A percentile compares a stretch with the other conserved stretches of the same genome.
Conservation (phyloP, 1,140 invertebrate genomes). For the Drosophila ficusphila region DNA sequence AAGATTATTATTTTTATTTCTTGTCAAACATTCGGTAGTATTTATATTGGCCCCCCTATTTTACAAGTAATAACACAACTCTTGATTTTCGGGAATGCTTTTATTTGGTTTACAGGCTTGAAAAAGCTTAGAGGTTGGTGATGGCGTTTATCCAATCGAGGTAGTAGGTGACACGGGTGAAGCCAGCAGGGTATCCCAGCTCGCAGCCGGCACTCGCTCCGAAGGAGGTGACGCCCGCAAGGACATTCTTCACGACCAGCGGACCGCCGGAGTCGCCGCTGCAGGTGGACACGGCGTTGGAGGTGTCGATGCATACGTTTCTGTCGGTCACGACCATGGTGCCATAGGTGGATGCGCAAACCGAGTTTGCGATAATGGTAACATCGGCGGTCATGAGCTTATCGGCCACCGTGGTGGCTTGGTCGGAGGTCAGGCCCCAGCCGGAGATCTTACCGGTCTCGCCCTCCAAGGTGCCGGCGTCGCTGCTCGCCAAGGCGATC, state of each 20-base stretch:
- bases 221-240: slow-evolving; percentile 85
- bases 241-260: slow-evolving; percentile 17
- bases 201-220: slow-evolving; percentile 85
- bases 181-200: slow-evolving; percentile 85
- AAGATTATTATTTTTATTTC: too few relatives aligned
- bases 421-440: slow-evolving; percentile 53
- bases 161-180: slow-evolving; percentile 85
- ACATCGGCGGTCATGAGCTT: slow-evolving; percentile 30
- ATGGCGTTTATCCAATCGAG: slow-evolving; percentile 85
- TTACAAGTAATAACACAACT: not conserved
- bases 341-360: not conserved
- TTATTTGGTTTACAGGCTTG: not conserved
- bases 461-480: slow-evolving; percentile 43
- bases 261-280: slow-evolving; percentile 58
- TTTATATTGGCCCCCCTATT: too few relatives aligned
- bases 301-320: slow-evolving; percentile 32
- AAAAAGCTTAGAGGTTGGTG: not conserved
- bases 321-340: not conserved
- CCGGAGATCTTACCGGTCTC: slow-evolving; percentile 47
- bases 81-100: not conserved
- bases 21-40: too few relatives aligned
- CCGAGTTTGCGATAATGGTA: slow-evolving; percentile 16
- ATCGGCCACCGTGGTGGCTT: slow-evolving; percentile 19
- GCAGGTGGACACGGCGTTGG: slow-evolving; percentile 45
- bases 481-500: slow-evolving; percentile 28